Evolutionary conservation across 2,113 vertebrate species (phyloP), one percentile per base, ranked within the genome.

Genomic region (Platysternon megacephalum): DNA sequence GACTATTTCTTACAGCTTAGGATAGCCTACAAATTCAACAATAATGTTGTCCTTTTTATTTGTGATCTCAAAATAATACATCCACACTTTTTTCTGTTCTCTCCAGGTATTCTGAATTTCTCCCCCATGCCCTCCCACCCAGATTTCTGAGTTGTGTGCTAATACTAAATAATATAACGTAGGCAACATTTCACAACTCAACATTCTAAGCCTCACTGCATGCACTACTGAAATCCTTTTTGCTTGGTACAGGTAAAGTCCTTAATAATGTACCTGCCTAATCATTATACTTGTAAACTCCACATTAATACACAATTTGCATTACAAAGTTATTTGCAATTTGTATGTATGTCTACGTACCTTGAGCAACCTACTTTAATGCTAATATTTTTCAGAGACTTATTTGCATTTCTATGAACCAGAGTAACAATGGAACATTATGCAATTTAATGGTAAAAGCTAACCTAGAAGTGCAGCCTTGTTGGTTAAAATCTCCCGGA

Each of bases 1-100:
- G 61, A 87, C 87, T 58, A 58, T 96, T 95, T 97, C 84, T 97
- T 95, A 97, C 78, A 90, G 55, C 74, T 94, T 82, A 89, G 84
- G 87, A 94, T 55, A 81, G 93, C 80, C 94, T 93, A 97, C 19
- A 93, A 96, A 68, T 65, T 92, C 79, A 91, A 85, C 35, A 90
- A 92, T 51, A 86, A 78, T 84, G 68, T 56, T 94, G 10, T 86
- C 26, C 72, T 93, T 97, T 42, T 12, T 48, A 88, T 81, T 81
- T 51, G 92, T 22, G 82, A 86, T 88, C 17, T 91, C 51, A 90
- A 82, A 93, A 58, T 87, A 21, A 49, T 91, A 84, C 87, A 88
- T 26, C 68, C 46, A 89, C 65, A 94, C 22, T 82, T 89, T 46
- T 86, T 85, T 79, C 86, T 85, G 49, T 93, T 96, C 61, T 90